A percentile compares a stretch with the other conserved stretches of the same genome.
These are phyloP conservation scores for Drosophila mimetica DNA, from an alignment of 2,888 invertebrate species.

Conservation along the genomic window DNA sequence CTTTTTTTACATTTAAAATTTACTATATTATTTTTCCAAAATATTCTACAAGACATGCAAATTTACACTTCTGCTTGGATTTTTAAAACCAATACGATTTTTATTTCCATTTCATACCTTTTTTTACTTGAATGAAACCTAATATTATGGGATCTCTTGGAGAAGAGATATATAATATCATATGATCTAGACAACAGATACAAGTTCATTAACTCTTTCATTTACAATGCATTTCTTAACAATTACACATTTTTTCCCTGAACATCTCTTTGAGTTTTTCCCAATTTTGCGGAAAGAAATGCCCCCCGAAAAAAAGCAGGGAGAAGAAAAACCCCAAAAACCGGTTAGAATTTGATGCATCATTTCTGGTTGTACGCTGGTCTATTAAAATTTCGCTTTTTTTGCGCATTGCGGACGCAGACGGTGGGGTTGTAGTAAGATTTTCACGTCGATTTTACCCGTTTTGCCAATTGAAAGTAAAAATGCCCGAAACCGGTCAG, in stretches of 20 bases:
- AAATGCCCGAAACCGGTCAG: conserved; percentile 53
- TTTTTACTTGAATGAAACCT: too few relatives aligned
- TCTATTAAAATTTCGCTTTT: conserved; percentile 67
- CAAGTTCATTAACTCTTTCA: background rate
- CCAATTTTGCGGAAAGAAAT: conserved; percentile 4
- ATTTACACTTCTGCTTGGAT: too few relatives aligned
- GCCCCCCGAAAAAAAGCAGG: background rate
- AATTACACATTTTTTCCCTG: background rate
- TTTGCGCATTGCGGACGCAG: conserved; percentile 29
- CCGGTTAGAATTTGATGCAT: conserved; percentile 57
- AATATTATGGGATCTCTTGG: too few relatives aligned
- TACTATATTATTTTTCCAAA: too few relatives aligned
- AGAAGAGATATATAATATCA: too few relatives aligned
- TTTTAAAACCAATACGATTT: too few relatives aligned
- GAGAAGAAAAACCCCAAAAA: conserved; percentile 34
- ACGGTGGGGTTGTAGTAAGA: conserved; percentile 29
- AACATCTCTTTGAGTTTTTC: background rate
- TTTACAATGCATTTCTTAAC: background rate
- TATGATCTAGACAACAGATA: too few relatives aligned
- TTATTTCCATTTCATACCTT: too few relatives aligned
- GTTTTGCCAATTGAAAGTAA: conserved; percentile 64
- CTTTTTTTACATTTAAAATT: too few relatives aligned
- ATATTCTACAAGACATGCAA: too few relatives aligned
- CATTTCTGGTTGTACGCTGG: conserved; percentile 11
- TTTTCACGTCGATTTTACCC: conserved; percentile 38